Conservation (phyloP, 2,888 invertebrate genomes). For the Ichneumon xanthorius region DNA sequence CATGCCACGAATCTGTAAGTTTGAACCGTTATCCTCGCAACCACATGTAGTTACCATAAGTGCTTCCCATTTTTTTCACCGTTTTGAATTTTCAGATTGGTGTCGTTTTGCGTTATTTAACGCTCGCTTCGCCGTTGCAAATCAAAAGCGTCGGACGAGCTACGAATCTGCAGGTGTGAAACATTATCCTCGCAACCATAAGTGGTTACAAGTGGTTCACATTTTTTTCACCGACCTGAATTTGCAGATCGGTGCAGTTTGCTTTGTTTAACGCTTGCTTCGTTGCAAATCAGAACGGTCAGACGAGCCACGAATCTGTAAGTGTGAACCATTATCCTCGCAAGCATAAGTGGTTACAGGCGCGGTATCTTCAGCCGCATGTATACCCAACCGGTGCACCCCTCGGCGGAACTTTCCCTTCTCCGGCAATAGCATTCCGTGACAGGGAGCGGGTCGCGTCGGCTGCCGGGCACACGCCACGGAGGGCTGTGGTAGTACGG, state of each 20-base stretch:
- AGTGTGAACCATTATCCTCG: neutral
- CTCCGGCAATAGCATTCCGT: slow-evolving; percentile 58
- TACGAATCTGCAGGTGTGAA: neutral
- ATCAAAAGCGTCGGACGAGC: neutral
- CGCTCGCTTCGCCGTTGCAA: neutral
- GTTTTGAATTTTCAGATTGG: neutral
- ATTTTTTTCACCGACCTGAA: neutral
- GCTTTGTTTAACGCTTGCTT: neutral
- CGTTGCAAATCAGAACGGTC: neutral
- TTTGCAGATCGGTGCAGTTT: too few species aligned
- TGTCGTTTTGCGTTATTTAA: neutral
- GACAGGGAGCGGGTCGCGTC: slow-evolving; percentile 14
- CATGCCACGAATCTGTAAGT: neutral
- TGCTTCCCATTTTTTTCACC: neutral
- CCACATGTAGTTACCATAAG: slow-evolving; percentile 38
- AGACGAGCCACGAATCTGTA: neutral
- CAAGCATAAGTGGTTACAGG: slow-evolving; percentile 48
- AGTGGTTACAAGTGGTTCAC: slow-evolving; percentile 30
- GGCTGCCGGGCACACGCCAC: slow-evolving; percentile 34
- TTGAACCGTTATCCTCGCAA: neutral
- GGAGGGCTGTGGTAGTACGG: slow-evolving; percentile 45
- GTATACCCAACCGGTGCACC: slow-evolving; percentile 13
- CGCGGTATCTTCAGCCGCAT: slow-evolving; percentile 6
- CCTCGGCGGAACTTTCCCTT: slow-evolving; percentile 54
- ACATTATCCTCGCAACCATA: neutral